A percentile compares a stretch with the other conserved stretches of the same genome.
Conservation (phyloP, 2,113 vertebrate species). For the Panurus biarmicus region DNA sequence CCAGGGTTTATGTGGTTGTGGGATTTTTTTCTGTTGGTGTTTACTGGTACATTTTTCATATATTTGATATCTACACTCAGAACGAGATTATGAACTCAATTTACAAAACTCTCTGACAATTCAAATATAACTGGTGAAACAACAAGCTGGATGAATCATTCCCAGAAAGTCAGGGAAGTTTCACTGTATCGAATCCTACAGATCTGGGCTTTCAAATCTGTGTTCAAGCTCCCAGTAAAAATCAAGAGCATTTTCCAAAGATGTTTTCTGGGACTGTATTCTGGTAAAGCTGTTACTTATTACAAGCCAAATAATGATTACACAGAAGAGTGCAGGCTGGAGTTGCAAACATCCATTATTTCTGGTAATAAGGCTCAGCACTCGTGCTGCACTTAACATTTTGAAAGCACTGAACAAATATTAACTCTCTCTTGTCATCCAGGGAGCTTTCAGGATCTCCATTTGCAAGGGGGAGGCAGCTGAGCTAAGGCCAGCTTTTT, state of each 20-base stretch:
- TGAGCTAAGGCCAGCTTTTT: neutral
- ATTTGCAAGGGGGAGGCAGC: neutral
- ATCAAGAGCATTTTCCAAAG: neutral
- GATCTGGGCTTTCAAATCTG: neutral
- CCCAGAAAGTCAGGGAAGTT: neutral
- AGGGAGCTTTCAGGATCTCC: neutral
- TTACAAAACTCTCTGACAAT: neutral
- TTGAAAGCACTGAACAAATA: slow-evolving; percentile 42
- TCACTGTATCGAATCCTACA: neutral
- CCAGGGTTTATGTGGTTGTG: neutral
- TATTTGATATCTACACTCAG: neutral
- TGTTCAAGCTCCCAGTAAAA: neutral
- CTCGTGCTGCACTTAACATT: slow-evolving; percentile 32
- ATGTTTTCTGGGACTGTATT: neutral
- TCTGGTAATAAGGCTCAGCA: neutral
- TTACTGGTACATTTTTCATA: neutral
- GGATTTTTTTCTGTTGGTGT: neutral
- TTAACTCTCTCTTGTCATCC: slow-evolving; percentile 3
- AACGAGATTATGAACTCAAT: neutral
- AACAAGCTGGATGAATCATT: neutral
- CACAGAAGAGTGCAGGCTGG: neutral
- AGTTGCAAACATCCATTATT: slow-evolving; percentile 39
- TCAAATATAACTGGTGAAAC: neutral
- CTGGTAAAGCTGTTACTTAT: neutral
- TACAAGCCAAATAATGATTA: neutral